Evolutionary conservation across 2,113 vertebrate species (phyloP), one percentile per base, ranked within the genome.

Genomic region (Ranitomeya variabilis): DNA sequence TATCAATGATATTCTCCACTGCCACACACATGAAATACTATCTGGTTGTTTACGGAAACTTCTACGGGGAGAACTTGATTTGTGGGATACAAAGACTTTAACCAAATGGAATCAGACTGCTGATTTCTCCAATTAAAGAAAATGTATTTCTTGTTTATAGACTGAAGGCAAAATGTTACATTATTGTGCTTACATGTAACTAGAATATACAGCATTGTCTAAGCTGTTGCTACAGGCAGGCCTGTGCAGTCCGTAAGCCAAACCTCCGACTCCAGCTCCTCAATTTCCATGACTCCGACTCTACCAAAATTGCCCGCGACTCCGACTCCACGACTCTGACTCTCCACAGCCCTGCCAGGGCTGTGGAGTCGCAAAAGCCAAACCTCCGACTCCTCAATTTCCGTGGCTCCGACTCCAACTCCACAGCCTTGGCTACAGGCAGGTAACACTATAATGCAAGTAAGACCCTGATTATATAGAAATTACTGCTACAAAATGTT

Each of bases 11-110:
- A n/a, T 80, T 74, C 57, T 79, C 57, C 62, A 31, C 80, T 52
- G 69, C 16, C 54, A 31, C 51, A 57, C 77, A 83, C 60, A 76
- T 88, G 87, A 88, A 64, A 88, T 60, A 83, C 19, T n/a, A 83
- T 81, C 67, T 21, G 15, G 54, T 66, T 73, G 55, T 88, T 88
- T 88, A 73, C 55, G 23, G 64, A 76, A 59, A 57, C 16, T 76
- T 60, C 55, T 54, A 23, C n/a, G 3, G 9, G 14, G 26, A 54
- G 9, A 26, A 60, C 67, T 79, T 86, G 31, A 79, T 79, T 80
- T 67, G 77, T 52, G 51, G 66, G 51, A 31, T 12, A 51, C 13
- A n/a, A 79, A 21, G 55, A 64, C 74, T 66, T 78, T 74, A 74
- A 74, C 71, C 59, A 79, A 5, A 60, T 74, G 52, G 55, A 16